phyloP scores from a whole-genome alignment of 2,797 vertebrate genomes.

The Enoplosus armatus region DNA sequence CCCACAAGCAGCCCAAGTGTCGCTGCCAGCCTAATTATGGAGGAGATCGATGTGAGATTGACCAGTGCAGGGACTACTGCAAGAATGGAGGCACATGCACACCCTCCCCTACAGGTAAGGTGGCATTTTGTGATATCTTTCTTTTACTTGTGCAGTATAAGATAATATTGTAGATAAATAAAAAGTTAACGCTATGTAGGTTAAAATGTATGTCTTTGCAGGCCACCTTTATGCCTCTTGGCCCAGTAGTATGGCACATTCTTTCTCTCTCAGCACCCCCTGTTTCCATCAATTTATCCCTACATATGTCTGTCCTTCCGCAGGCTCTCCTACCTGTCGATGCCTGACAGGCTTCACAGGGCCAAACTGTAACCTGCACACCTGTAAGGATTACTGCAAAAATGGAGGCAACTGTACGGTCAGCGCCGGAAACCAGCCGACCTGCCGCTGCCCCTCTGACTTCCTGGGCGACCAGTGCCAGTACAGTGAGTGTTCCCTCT shows the following conservation, averaged over 20 bases:
- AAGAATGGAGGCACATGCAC: conserved; percentile 95
- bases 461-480: conserved; percentile 95
- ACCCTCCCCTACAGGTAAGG: conserved; percentile 91
- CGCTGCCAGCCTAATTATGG: conserved; percentile 95
- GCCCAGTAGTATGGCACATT: background rate
- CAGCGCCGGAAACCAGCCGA: conserved; percentile 95
- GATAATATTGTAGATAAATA: background rate
- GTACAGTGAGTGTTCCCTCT: conserved; percentile 88
- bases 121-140: background rate
- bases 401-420: conserved; percentile 93
- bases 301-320: background rate
- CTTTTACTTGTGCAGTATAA: background rate
- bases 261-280: background rate
- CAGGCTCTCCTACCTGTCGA: conserved; percentile 94
- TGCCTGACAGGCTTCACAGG: conserved; percentile 95
- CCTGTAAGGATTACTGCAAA: conserved; percentile 91
- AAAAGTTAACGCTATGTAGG: background rate
- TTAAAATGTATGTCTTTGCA: conserved; percentile 1
- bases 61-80: conserved; percentile 95
- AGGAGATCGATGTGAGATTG: conserved; percentile 92
- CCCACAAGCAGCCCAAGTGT: conserved; percentile 94
- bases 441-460: conserved; percentile 87
- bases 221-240: background rate
- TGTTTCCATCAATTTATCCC: background rate
- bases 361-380: conserved; percentile 90